Base-by-base conservation (phyloP, 1,140 invertebrate genomes). In the Macrosteles quadrilineatus region DNA sequence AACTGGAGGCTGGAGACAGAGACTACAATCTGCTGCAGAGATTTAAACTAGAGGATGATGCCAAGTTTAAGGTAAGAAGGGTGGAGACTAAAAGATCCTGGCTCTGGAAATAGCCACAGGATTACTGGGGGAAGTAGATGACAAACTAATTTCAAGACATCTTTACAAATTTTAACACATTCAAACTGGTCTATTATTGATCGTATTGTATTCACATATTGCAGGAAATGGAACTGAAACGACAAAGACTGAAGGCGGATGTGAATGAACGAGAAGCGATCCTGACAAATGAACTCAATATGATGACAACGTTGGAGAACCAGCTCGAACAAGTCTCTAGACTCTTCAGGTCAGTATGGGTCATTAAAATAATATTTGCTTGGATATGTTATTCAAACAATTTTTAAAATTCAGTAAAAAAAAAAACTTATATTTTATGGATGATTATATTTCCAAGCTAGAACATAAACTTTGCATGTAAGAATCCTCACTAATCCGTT, bases 21-120 rank as follows among this genome's bases (percentile, higher is more conserved):
- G 85, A 87, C 68, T 87, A 85, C 69, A 80, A 84, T 19, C 75
- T 87, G 23, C 82, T 91, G n/a, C 85, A 87, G 71, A 83, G 85
- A 72, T 88, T 87, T 64, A 84, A 85, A 40, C 84, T 86, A 70
- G 82, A 86, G 68, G 89, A 91, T 76, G 75, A 84, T 1, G 85
- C 85, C 69, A 86, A 84, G 69, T 86, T 86, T 68, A 86, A 86
- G 76, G 87, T 86, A 78, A 75, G n/a, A n/a, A n/a, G n/a, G n/a
- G n/a, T n/a, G n/a, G n/a, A n/a, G 70, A 40, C 2, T 31, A n/a
- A n/a, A n/a, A n/a, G n/a, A n/a, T n/a, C n/a, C n/a, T n/a, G n/a
- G n/a, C n/a, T n/a, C n/a, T n/a, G n/a, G n/a, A n/a, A n/a, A n/a
- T n/a, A n/a, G n/a, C n/a, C n/a, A n/a, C n/a, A n/a, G n/a, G n/a